Conservation (phyloP, 2,797 vertebrate species). For the Zalophus californianus region DNA sequence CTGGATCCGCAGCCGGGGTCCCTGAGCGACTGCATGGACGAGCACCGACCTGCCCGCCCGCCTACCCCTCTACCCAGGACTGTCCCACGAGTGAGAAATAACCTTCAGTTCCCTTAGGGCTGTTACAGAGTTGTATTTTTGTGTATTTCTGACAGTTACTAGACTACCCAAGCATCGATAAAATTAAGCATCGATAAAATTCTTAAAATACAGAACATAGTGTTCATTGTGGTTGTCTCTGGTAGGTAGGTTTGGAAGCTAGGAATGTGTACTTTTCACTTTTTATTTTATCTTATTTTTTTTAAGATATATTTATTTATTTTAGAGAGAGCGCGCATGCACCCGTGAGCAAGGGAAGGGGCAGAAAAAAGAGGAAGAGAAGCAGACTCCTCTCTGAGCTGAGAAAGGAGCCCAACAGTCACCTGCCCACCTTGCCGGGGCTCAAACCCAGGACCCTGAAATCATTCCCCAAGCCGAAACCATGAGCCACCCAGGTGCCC, state of each 20-base stretch:
- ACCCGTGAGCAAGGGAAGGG: not conserved
- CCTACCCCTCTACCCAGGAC: no score
- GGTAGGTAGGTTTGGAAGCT: not conserved
- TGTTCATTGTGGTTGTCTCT: not conserved
- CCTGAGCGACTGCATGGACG: rapidly evolving
- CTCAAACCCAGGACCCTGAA: not conserved
- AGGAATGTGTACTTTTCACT: not conserved
- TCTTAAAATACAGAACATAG: not conserved
- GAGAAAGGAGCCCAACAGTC: no score
- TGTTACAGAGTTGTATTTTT: not conserved
- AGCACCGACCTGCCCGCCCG: not conserved
- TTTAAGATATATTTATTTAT: not conserved
- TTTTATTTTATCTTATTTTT: not conserved
- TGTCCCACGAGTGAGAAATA: not conserved
- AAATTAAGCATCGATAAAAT: not conserved
- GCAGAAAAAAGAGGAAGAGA: not conserved
- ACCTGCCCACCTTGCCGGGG: no score
- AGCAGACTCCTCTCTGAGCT: no score
- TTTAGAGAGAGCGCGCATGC: not conserved
- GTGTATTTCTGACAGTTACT: not conserved
- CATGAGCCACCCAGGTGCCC: not conserved
- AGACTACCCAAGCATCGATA: not conserved
- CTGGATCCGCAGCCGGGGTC: not conserved
- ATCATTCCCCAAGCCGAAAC: not conserved
- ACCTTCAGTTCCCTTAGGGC: not conserved